phyloP scores from a whole-genome alignment of 1,140 invertebrate species.

The Leucophenga varia region DNA sequence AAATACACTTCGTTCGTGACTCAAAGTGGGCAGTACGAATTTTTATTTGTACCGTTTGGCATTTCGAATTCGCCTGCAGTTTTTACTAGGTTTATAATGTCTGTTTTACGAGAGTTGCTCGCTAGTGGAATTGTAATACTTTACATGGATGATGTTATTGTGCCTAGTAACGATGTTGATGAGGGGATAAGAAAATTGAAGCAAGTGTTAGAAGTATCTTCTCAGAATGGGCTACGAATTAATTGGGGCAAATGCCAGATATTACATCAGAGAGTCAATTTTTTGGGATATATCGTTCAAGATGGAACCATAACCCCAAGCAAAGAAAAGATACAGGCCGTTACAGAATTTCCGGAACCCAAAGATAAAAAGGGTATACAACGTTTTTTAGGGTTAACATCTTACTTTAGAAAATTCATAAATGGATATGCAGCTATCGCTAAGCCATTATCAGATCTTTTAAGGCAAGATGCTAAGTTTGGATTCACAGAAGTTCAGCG shows the following conservation, averaged over 20 bases:
- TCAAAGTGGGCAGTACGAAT: slow-evolving; percentile 12
- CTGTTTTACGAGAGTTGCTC: slow-evolving; percentile 7
- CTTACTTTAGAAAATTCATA: slow-evolving; percentile 5
- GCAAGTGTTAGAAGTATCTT: slow-evolving; percentile 4
- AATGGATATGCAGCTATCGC: neutral
- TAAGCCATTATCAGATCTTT: slow-evolving; percentile 3
- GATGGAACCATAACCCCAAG: neutral
- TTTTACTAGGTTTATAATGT: slow-evolving; percentile 54
- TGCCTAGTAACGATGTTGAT: slow-evolving; percentile 4
- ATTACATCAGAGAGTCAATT: slow-evolving; percentile 3
- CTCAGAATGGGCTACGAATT: slow-evolving; percentile 1
- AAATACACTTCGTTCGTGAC: slow-evolving; percentile 35
- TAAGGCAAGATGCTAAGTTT: neutral
- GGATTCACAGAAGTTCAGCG: slow-evolving; percentile 1
- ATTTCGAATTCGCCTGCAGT: slow-evolving; percentile 33
- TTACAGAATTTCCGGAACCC: slow-evolving; percentile 8
- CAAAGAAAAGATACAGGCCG: neutral
- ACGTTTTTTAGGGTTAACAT: slow-evolving; percentile 9
- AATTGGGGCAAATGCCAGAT: slow-evolving; percentile 14
- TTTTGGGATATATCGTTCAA: slow-evolving; percentile 13
- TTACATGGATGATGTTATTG: slow-evolving; percentile 10
- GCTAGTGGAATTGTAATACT: slow-evolving; percentile 1
- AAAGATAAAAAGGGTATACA: slow-evolving; percentile 2
- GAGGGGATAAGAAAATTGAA: slow-evolving; percentile 22
- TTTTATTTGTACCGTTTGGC: slow-evolving; percentile 13